A percentile compares a stretch with the other conserved stretches of the same genome.
Conservation (phyloP, 2,797 vertebrate genomes). For the Thaleichthys pacificus region DNA sequence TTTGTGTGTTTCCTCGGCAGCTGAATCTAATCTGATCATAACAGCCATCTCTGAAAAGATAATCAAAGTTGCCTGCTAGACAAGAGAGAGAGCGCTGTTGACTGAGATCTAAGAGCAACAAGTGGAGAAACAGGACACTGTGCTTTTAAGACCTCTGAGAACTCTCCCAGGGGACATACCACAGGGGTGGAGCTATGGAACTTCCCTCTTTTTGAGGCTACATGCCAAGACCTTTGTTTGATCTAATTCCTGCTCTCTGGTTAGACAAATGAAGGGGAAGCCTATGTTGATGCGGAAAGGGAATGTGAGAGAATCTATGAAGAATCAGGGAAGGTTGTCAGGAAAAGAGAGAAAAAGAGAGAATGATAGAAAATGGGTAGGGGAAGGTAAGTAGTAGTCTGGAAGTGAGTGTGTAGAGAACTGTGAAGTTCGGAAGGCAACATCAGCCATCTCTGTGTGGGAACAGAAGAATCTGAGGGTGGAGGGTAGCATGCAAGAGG, state of each 20-base stretch:
- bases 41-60: too few species aligned
- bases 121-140: background rate
- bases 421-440: background rate
- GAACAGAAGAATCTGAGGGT: background rate
- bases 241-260: constrained; percentile 42
- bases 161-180: background rate
- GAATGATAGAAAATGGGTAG: constrained; percentile 4
- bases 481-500: background rate
- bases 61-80: too few species aligned
- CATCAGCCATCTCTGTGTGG: background rate
- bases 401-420: background rate
- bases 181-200: background rate
- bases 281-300: constrained; percentile 80
- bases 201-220: background rate
- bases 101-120: background rate
- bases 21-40: too few species aligned
- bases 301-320: constrained; percentile 4
- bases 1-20: too few species aligned
- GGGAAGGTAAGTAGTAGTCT: constrained; percentile 10
- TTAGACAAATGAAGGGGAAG: constrained; percentile 73
- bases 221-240: constrained; percentile 14
- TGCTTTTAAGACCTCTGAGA: background rate
- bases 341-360: background rate
- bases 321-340: background rate
- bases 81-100: background rate